These are phyloP conservation scores for Trachemys scripta DNA, from an alignment of 2,113 vertebrate genomes.

Conservation along the genomic window DNA sequence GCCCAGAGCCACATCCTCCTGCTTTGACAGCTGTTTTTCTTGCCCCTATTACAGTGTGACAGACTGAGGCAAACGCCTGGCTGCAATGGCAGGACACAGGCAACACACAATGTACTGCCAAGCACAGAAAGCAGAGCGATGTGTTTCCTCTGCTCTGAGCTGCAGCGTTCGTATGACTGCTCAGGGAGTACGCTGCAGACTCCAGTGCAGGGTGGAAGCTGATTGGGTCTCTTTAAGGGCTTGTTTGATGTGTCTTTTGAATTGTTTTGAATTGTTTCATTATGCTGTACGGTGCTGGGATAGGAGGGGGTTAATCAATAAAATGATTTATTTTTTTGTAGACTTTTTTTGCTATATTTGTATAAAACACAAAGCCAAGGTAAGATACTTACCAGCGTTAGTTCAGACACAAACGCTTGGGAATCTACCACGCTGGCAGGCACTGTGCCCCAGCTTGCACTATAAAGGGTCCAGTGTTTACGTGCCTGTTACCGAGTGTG, in stretches of 20 bases:
- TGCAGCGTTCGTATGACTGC: neutral
- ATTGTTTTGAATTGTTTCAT: neutral
- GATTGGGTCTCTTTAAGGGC: no score
- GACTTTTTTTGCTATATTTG: neutral
- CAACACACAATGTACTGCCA: neutral
- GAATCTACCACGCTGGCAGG: accelerated
- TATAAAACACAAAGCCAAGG: neutral
- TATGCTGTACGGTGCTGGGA: accelerated
- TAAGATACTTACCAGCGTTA: neutral
- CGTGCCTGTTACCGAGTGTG: neutral
- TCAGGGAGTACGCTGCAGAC: accelerated
- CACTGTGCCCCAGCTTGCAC: accelerated
- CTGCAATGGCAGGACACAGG: neutral
- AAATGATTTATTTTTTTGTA: neutral
- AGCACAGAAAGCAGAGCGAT: neutral
- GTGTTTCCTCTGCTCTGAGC: neutral
- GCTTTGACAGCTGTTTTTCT: neutral
- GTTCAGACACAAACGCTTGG: accelerated
- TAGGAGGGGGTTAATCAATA: constrained; percentile 9
- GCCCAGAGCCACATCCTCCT: neutral
- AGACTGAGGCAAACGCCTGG: neutral
- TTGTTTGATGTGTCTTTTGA: accelerated
- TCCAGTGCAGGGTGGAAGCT: neutral
- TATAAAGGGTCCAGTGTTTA: accelerated
- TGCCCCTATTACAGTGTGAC: neutral